These are phyloP conservation scores for Cremastinae sp. DNA, from an alignment of 2,888 invertebrate genomes.

Conservation along the genomic window DNA sequence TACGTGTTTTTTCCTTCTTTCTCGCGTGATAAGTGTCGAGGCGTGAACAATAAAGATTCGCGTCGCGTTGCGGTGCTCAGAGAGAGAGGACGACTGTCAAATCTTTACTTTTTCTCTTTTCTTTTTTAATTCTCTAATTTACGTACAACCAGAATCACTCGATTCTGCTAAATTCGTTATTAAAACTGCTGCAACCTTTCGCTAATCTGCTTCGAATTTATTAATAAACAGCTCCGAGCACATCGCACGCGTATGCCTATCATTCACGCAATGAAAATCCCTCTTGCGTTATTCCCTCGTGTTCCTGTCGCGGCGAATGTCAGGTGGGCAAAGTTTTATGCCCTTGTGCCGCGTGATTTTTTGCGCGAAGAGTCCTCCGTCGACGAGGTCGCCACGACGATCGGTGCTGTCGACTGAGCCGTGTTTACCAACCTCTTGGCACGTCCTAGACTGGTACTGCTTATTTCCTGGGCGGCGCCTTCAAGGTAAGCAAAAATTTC, in stretches of 20 bases:
- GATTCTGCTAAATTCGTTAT: slow-evolving; percentile 47
- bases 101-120: slow-evolving; percentile 39
- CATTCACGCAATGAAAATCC: slow-evolving; percentile 62
- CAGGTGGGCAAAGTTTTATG: slow-evolving; percentile 69
- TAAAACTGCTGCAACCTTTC: slow-evolving; percentile 20
- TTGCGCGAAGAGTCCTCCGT: slow-evolving; percentile 75
- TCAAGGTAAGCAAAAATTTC: slow-evolving; percentile 39
- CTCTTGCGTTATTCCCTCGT: not conserved
- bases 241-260: slow-evolving; percentile 64
- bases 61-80: slow-evolving; percentile 45
- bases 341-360: slow-evolving; percentile 76
- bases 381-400: slow-evolving; percentile 61
- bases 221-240: slow-evolving; percentile 66
- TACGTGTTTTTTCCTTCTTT: slow-evolving; percentile 4
- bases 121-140: slow-evolving; percentile 27
- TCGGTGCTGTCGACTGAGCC: slow-evolving; percentile 60
- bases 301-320: slow-evolving; percentile 55
- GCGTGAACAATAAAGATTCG: slow-evolving; percentile 60
- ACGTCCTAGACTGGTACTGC: slow-evolving; percentile 71
- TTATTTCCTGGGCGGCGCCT: slow-evolving; percentile 71
- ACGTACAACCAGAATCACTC: slow-evolving; percentile 41
- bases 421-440: slow-evolving; percentile 73
- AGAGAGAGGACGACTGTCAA: not conserved
- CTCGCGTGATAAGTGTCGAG: slow-evolving; percentile 51
- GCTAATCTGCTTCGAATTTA: slow-evolving; percentile 38